Evolutionary conservation across 2,797 vertebrate species (phyloP).

Genomic region (Siniperca undulata): DNA sequence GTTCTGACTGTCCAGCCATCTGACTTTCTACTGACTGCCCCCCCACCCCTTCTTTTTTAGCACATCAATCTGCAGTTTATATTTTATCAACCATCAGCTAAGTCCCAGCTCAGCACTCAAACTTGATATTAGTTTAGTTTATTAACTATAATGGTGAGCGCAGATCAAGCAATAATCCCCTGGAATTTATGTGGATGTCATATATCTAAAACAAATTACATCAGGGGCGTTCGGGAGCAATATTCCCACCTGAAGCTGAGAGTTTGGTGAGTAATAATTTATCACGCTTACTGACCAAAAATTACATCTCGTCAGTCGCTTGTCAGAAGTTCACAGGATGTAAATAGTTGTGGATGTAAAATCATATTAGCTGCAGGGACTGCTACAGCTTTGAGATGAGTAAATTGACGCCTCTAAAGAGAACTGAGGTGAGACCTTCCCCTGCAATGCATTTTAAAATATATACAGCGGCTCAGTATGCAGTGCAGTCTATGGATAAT

Average conservation of each 20-base stretch:
- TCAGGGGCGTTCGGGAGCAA: not conserved
- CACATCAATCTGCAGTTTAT: conserved; percentile 2
- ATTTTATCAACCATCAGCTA: not conserved
- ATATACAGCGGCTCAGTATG: too few species aligned
- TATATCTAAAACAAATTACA: conserved; percentile 35
- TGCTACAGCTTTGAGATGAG: not conserved
- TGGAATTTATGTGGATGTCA: not conserved
- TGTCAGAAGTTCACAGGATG: conserved; percentile 1
- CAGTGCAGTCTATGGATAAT: too few species aligned
- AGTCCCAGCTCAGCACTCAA: conserved; percentile 6
- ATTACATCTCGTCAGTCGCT: not conserved
- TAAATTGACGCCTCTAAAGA: conserved; percentile 1
- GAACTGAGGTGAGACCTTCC: not conserved
- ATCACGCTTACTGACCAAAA: conserved; percentile 19
- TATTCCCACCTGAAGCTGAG: not conserved
- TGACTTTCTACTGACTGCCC: not conserved
- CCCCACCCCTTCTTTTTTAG: conserved; percentile 9
- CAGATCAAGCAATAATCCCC: conserved; percentile 14
- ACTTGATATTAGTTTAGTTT: conserved; percentile 9
- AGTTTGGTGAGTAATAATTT: conserved; percentile 2
- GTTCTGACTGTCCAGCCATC: conserved; percentile 27
- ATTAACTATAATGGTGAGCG: conserved; percentile 14
- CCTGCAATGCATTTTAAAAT: not conserved
- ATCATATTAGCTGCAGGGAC: not conserved
- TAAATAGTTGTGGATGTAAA: not conserved